Base-by-base conservation (phyloP, 2,888 invertebrate species). In the Biston stratarius region DNA sequence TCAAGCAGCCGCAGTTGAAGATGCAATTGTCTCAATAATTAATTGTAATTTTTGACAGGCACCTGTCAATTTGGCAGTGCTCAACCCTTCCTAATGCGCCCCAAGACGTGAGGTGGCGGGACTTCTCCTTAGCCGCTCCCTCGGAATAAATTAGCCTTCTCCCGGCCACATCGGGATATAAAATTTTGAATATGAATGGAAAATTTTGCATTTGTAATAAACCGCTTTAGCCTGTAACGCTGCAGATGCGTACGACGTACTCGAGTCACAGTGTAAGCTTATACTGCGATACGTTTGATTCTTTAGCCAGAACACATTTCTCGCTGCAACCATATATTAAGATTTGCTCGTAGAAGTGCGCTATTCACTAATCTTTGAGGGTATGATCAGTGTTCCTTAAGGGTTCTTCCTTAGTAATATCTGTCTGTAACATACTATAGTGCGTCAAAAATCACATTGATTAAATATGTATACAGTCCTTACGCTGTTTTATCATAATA, bases 141-240 rank as follows among this genome's bases (percentile, higher is more conserved):
- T 79, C 90, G 87, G 96, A 96, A 96, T 96, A 96, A 96, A 96
- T 96, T 96, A 96, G 96, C 95, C 94, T 93, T 94, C 94, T 95
- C 94, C 94, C 91, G 88, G 87, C 92, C 94, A 95, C 95, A 94
- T 95, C 88, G 95, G 95, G 96, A 96, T 96, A 96, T 96, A 96
- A 96, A 96, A 96, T 96, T 96, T 96, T 96, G 96, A 96, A 96
- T 96, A 96, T 96, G 96, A 96, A 96, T 96, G 96, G 96, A 95
- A 95, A 96, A 96, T 96, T 96, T 96, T 96, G 96, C 96, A 96
- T 96, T 95, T 95, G 95, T 96, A 96, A 96, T 96, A 96, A 96
- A 96, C 95, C 95, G 95, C 95, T 95, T 95, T 94, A 92, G 87
- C 88, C 83, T 84, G 87, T 90, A 83, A 83, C 78, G 85, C 85